Base-by-base conservation (phyloP, 2,888 invertebrate genomes). In the Erebia aethiops region DNA sequence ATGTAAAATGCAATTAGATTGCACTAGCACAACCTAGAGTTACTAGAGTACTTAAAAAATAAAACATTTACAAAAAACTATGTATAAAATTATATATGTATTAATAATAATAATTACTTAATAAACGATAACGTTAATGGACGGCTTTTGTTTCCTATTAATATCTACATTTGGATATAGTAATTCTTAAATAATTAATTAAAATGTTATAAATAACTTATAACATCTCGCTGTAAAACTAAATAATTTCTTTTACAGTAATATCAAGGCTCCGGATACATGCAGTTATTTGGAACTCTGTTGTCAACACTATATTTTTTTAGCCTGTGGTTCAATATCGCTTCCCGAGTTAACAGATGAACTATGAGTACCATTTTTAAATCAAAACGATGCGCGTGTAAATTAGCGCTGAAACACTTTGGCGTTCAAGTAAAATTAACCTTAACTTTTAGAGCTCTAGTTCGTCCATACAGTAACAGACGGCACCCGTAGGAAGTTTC, bases 131-230 rank as follows among this genome's bases (percentile, higher is more conserved):
- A 75, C 78, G 77, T 78, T 75, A 79, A 79, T 76, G 84, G 85
- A 89, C 84, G 86, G 83, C 77, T 81, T 81, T 80, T 82, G 71
- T 72, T 72, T 57, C 18, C 72, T 86, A 87, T 87, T 85, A 88
- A 88, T 87, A 89, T 89, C 87, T 90, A 91, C 89, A 90, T 89
- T 90, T 89, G 88, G 90, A 86, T 87, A 86, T 83, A 35, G 35
- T 35, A 83, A 74, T 77, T 79, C 77, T 80, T 78, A 77, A 76
- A 70, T 73, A 72, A 70, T 72, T 62, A 69, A 71, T 61, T 66
- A 51, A 67, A 26, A 43, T 9, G 16, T 11, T 21, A 18, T 35
- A 26, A 26, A 26, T 26, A 62, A 62, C 21, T 4, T 16, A 7
- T 41, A 58, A 41, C 58, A 41, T 43, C 16, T 5, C 16, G 16